Conservation (phyloP, 1,140 invertebrate genomes). For the Calliphora vicina region DNA sequence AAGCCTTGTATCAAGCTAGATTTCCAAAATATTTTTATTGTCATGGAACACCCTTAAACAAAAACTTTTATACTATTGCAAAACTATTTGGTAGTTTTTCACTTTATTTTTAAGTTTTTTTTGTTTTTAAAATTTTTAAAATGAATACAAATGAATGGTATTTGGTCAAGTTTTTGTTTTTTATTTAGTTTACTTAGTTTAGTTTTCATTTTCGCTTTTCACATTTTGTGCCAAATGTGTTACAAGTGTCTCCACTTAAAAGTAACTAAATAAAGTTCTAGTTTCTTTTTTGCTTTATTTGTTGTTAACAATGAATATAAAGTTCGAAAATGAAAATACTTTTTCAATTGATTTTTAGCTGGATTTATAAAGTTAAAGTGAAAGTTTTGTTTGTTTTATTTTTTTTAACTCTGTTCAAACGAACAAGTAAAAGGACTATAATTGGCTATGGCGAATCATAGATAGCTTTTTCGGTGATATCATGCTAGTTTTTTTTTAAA, state of each 20-base stretch:
- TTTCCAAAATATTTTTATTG: background rate
- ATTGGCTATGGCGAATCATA: too few relatives aligned
- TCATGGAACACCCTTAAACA: background rate
- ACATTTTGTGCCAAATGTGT: background rate
- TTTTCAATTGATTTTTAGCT: constrained; percentile 6
- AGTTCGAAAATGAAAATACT: background rate
- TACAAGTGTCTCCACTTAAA: constrained; percentile 16
- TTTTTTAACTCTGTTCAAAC: too few relatives aligned
- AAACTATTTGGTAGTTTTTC: background rate
- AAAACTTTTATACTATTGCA: background rate
- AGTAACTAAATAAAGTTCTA: background rate
- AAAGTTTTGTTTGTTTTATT: background rate
- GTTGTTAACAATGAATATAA: background rate
- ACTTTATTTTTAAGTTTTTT: too few relatives aligned
- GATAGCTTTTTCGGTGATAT: too few relatives aligned
- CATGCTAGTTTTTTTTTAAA: too few relatives aligned
- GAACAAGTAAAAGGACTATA: too few relatives aligned
- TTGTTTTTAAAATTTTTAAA: background rate
- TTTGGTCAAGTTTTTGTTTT: background rate
- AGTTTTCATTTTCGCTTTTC: background rate
- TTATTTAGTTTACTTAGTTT: background rate
- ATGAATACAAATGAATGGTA: background rate
- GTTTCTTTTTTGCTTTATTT: background rate
- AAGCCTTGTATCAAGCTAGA: too few relatives aligned
- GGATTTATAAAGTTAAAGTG: background rate